Evolutionary conservation across 2,113 vertebrate genomes (phyloP), one percentile per base, ranked within the genome.

Genomic region (Pelusios castaneus): DNA sequence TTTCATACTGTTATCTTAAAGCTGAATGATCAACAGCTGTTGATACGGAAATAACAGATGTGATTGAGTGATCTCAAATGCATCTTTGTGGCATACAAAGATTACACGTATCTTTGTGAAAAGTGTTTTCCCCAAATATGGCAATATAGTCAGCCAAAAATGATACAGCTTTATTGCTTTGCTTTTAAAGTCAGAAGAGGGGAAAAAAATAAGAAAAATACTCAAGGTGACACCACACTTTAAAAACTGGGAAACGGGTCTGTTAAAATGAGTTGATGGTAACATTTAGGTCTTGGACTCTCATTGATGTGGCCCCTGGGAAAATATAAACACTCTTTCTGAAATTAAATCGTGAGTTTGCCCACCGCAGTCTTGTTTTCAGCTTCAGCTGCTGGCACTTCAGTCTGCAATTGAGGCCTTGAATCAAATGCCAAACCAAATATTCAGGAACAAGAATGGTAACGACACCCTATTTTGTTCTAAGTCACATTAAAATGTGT

Each of bases 301-400:
- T 96, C 82, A 94, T 94, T 97, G 97, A 97, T 89, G 88, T 94
- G 94, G 91, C 96, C 92, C 94, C 91, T 96, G 96, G 96, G 97
- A 97, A 97, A 97, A 98, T 54, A 97, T 95, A 97, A 97, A 97
- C 95, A 95, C 89, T 87, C 86, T 82, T 96, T 96, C 91, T 93
- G 93, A 98, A 96, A 95, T 95, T 88, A 95, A 94, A 94, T 95
- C 96, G 97, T 83, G 91, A 91, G 90, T 91, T 92, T 96, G 92
- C 96, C 93, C 95, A 96, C 96, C 94, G 43, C 96, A 95, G 93
- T 95, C 95, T 96, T 96, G 95, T 96, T 97, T 97, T 97, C 91
- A 92, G 94, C 93, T 87, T 93, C 24, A 84, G 93, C 89, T 93
- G 85, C 88, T 95, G 95, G 97, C 93, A 92, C 51, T 91, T 93